Evolutionary conservation across 2,888 invertebrate species (phyloP), one percentile per base, ranked within the genome.

Genomic region (Stegophylla sp.): DNA sequence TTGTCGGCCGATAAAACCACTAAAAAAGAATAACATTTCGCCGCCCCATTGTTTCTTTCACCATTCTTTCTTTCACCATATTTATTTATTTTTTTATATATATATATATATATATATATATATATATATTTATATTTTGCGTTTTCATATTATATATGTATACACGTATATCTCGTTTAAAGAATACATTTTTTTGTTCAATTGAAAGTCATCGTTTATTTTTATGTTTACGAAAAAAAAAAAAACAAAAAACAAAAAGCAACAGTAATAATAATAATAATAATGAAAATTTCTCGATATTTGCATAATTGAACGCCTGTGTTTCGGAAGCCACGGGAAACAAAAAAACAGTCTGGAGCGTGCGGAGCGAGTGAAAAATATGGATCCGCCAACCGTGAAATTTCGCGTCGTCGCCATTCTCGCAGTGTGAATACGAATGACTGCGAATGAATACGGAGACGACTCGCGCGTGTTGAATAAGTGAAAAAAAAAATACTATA

Each of bases 251-350:
- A 34, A 63, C 5, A 15, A 63, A 28, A 41, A 9, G 23, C 43
- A 66, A 66, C 9, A 41, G 41, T 23, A 67, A 67, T 34, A 34
- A 34, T 34, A 34, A 34, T 34, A 34, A 3, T 5, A 34, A 7
- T 34, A 34, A 34, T 7, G 3, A 20, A 12, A 20, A 28, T 23
- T 17, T 3, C 66, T 43, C 41, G 13, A 26, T 76, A 66, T 79
- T 79, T 79, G 61, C 79, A 79, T 79, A 79, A 79, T 61, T 79
- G 51, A 71, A 71, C 71, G 59, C 23, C n/a, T n/a, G n/a, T 34
- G 79, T 71, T 51, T 48, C 9, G 61, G 34, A 61, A 61, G n/a
- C 51, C 41, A n/a, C n/a, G n/a, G 41, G 26, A 12, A n/a, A 51
- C 61, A 79, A 43, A 23, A 61, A 34, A 69, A 69, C 59, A 71